Percentiles rank a stretch among this genome's conserved stretches.
Conservation (phyloP, 2,888 invertebrate species). For the Ptycholaimellus sp. region DNA sequence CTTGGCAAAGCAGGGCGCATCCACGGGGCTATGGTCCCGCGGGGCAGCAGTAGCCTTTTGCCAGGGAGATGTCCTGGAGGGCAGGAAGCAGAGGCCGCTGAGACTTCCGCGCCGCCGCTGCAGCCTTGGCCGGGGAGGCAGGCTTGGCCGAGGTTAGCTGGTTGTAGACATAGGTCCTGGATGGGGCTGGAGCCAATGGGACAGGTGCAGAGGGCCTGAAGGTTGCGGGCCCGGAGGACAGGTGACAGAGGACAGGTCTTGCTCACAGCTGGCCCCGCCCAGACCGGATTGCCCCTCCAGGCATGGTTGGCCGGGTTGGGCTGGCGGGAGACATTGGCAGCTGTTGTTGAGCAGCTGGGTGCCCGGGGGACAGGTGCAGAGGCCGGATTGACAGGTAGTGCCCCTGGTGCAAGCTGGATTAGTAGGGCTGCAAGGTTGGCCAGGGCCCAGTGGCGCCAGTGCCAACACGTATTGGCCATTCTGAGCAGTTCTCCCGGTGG, state of each 20-base stretch:
- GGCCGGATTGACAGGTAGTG: conserved; percentile 9
- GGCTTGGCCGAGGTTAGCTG: neutral
- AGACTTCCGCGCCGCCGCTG: neutral
- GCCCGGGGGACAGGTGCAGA: conserved; percentile 11
- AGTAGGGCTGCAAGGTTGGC: neutral
- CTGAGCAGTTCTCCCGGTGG: no score
- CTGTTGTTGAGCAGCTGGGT: conserved; percentile 1
- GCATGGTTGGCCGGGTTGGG: conserved; percentile 5
- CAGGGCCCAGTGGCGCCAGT: no score
- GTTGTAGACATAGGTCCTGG: conserved; percentile 8
- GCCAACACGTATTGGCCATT: no score
- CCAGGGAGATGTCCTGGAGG: neutral
- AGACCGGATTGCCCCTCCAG: conserved; percentile 1
- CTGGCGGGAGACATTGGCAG: no score
- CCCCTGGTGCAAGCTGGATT: conserved; percentile 7
- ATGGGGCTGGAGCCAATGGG: conserved; percentile 4
- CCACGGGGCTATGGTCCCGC: neutral
- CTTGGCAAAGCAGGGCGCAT: neutral
- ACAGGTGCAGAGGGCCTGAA: conserved; percentile 8
- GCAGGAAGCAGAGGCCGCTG: conserved; percentile 1
- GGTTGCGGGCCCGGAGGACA: conserved; percentile 4
- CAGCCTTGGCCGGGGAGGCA: conserved; percentile 1
- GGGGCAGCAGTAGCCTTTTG: neutral
- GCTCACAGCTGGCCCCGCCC: conserved; percentile 4
- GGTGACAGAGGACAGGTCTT: neutral